Evolutionary conservation across 2,888 invertebrate genomes (phyloP).

Genomic region (Salticus scenicus): DNA sequence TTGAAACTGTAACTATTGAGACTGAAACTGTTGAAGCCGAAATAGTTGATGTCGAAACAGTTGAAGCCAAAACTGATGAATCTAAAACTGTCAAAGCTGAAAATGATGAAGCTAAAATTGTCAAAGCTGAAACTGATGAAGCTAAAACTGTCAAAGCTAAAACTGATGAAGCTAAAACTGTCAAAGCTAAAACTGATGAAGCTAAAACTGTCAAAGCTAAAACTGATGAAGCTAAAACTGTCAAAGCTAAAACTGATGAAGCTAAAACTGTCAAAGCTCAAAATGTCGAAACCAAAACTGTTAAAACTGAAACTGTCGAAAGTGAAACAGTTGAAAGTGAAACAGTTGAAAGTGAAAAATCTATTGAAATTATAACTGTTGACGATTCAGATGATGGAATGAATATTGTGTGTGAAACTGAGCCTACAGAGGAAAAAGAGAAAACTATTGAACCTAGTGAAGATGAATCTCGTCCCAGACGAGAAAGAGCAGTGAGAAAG

Average conservation of each 20-base stretch:
- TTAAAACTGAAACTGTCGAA: neutral
- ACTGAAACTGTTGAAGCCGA: neutral
- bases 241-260: neutral
- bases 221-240: neutral
- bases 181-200: too few species aligned
- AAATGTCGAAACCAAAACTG: neutral
- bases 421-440: neutral
- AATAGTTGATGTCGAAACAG: neutral
- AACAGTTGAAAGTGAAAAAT: neutral
- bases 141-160: neutral
- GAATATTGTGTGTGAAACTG: neutral
- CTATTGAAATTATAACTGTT: neutral
- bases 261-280: neutral
- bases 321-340: neutral
- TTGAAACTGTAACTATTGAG: neutral
- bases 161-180: neutral
- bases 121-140: too few species aligned
- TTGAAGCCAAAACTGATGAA: neutral
- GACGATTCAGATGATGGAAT: neutral
- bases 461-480: neutral
- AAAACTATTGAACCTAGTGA: neutral
- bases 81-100: neutral
- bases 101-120: too few species aligned
- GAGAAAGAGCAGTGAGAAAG: neutral
- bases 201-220: neutral